Base-by-base conservation (phyloP, 2,113 vertebrate species). In the Zapus hudsonius region DNA sequence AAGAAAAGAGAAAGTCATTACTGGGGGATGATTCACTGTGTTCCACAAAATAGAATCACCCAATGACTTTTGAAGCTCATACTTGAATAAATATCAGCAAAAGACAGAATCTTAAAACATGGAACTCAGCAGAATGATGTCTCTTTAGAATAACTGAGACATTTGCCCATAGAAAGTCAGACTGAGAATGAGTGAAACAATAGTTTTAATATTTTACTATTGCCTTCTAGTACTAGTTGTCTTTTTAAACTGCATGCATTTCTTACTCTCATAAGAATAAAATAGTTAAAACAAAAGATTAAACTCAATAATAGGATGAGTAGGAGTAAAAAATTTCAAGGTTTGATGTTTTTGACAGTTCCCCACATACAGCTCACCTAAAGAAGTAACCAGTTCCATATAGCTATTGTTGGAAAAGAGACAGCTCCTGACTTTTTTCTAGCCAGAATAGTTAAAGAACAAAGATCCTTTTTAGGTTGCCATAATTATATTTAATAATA, bases 251-350 rank as follows among this genome's bases (percentile, higher is more conserved):
- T 87, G 87, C 29, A 12, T 84, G 55, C 80, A 91, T 89, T 78
- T 87, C 82, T 93, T 84, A 87, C 33, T 78, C 67, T 91, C 12
- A 23, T 63, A 73, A 89, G 87, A 87, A 95, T 78, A 84, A 91
- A 95, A 78, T 57, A 85, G 47, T 75, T 95, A 95, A 96, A 94
- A 95, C 89, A 95, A 95, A 96, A 76, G 93, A 78, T 95, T 94
- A 85, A 93, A 89, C 72, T 84, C 92, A 95, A 95, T 74, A 93
- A 96, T 93, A 94, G 93, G 84, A 87, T 92, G 81, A 96, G 95
- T 84, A 82, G 95, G 95, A 90, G 90, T 81, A 76, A 69, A 74
- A 38, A 10, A 27, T 22, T 61, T 85, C 78, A 55, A 61, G 42
- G 29, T 42, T 33, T 90, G 93, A 92, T 72, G 88, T 15, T 64